Conservation (phyloP, 2,888 invertebrate genomes). For the Limulus polyphemus region DNA sequence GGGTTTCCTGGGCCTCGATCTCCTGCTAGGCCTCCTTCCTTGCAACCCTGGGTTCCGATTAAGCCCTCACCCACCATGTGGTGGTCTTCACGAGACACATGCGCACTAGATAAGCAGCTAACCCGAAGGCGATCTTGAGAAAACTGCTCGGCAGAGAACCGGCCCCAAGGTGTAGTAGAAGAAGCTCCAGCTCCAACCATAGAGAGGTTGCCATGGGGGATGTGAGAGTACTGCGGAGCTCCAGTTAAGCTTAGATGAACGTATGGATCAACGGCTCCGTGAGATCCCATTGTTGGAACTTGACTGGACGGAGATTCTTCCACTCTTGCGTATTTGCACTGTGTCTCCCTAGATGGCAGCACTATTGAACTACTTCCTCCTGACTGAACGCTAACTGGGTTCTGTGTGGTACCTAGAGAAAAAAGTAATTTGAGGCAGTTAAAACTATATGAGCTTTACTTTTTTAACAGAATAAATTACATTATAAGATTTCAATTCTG, state of each 20-base stretch:
- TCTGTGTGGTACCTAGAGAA: too few relatives aligned
- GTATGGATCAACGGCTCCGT: constrained; percentile 2
- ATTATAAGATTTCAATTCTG: too few relatives aligned
- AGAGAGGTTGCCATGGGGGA: neutral
- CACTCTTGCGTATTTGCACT: neutral
- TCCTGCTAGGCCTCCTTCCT: neutral
- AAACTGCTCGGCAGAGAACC: neutral
- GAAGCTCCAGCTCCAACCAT: neutral
- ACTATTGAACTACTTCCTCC: too few relatives aligned
- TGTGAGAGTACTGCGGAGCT: neutral
- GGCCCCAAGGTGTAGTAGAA: neutral
- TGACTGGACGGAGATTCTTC: neutral
- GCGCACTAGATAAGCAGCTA: neutral
- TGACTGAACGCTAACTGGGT: too few relatives aligned
- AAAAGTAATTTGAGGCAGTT: too few relatives aligned
- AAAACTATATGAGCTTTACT: too few relatives aligned
- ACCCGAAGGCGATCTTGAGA: constrained; percentile 1
- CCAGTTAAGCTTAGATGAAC: constrained; percentile 4
- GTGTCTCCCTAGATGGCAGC: neutral
- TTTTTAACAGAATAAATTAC: too few relatives aligned
- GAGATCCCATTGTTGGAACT: neutral
- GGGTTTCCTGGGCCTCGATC: neutral
- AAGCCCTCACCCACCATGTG: neutral
- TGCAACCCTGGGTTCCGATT: neutral
- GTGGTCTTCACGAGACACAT: constrained; percentile 1